Conservation (phyloP, 2,113 vertebrate species). For the Calyptommatus sinebrachiatus region DNA sequence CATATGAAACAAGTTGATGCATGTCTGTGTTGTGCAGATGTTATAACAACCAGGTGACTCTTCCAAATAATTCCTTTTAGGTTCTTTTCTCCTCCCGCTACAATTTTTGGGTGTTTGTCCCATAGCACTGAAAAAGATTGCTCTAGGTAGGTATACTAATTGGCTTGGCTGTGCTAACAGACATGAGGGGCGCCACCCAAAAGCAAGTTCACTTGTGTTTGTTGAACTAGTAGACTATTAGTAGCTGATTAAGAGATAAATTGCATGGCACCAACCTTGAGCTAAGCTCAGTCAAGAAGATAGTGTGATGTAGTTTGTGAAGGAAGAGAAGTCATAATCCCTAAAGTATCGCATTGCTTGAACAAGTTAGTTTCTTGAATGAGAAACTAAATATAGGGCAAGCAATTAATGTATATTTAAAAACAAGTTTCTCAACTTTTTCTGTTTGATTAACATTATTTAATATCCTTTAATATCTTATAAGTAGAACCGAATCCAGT, state of each 20-base stretch:
- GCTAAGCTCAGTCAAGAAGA: background rate
- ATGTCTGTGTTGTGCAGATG: background rate
- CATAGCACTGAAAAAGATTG: background rate
- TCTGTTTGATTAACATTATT: no score
- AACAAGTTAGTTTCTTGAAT: no score
- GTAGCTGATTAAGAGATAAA: background rate
- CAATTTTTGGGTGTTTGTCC: background rate
- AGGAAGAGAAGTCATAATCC: no score
- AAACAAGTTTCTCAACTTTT: background rate
- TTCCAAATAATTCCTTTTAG: background rate
- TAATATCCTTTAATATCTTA: background rate
- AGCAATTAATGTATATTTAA: background rate
- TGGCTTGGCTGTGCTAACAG: background rate
- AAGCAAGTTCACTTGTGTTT: background rate
- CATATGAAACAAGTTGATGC: background rate
- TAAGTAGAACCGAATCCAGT: background rate
- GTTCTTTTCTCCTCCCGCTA: background rate
- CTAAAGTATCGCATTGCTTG: background rate
- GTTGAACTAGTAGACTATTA: background rate
- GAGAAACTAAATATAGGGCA: background rate
- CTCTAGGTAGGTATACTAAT: background rate
- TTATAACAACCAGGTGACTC: background rate
- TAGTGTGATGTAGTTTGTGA: background rate
- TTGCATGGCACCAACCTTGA: background rate
- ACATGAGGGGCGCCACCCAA: background rate